These are phyloP conservation scores for Ruditapes philippinarum DNA, from an alignment of 1,140 invertebrate genomes.

Conservation along the genomic window DNA sequence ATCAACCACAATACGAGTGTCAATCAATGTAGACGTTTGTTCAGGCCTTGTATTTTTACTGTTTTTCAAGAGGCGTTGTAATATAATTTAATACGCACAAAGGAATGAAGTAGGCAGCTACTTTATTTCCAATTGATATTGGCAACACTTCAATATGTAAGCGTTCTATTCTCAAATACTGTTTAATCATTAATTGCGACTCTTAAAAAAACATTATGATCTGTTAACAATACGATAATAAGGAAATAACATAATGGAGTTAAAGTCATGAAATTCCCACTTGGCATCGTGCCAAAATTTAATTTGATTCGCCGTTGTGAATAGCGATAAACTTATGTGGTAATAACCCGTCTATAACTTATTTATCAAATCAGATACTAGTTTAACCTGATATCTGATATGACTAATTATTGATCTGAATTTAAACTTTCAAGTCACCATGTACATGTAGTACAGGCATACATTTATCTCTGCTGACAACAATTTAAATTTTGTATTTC, in stretches of 20 bases:
- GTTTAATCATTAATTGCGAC: not conserved
- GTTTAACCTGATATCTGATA: too few species aligned
- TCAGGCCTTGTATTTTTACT: too few species aligned
- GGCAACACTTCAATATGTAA: not conserved
- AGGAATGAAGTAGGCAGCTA: not conserved
- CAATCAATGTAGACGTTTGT: not conserved
- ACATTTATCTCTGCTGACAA: too few species aligned
- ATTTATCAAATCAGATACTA: not conserved
- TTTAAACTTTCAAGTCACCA: too few species aligned
- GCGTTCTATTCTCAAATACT: not conserved
- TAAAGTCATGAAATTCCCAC: too few species aligned
- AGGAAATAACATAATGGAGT: too few species aligned
- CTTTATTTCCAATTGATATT: not conserved
- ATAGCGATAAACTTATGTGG: not conserved
- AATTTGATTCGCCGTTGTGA: too few species aligned
- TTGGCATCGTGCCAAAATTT: too few species aligned
- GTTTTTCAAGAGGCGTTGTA: not conserved
- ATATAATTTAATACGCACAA: not conserved
- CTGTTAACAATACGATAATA: too few species aligned
- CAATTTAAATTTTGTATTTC: too few species aligned
- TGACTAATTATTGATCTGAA: too few species aligned
- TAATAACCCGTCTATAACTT: not conserved
- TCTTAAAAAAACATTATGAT: not conserved
- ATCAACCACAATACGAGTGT: not conserved
- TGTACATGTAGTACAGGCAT: too few species aligned